Percentiles rank a stretch among this genome's conserved stretches.
Conservation (phyloP, 2,888 invertebrate species). For the Melieria omissa region DNA sequence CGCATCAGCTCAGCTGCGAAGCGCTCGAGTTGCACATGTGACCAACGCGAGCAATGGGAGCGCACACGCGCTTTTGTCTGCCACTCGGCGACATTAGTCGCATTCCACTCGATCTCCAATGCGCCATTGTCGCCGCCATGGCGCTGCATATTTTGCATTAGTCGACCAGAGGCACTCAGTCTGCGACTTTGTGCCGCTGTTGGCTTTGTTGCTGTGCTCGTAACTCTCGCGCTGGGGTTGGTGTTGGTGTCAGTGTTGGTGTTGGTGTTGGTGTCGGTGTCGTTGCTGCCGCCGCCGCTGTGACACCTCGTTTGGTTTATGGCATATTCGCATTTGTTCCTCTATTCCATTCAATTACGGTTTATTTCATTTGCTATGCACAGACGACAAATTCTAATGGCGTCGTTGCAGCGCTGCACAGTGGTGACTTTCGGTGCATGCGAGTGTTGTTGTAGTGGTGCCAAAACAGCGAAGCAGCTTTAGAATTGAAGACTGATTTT, state of each 20-base stretch:
- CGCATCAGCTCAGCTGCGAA: too few relatives aligned
- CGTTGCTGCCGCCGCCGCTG: conserved; percentile 9
- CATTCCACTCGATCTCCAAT: not conserved
- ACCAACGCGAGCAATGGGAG: too few relatives aligned
- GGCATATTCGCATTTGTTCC: conserved; percentile 20
- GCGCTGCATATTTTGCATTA: not conserved
- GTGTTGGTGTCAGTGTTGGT: conserved; percentile 10
- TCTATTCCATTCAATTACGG: not conserved
- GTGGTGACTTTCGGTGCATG: not conserved
- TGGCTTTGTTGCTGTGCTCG: conserved; percentile 6
- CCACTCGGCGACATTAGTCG: not conserved
- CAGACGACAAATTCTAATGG: conserved; percentile 14
- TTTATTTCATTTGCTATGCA: conserved; percentile 25
- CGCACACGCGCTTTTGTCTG: too few relatives aligned
- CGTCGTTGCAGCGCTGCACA: not conserved
- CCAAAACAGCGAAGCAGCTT: too few relatives aligned
- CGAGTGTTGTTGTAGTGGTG: not conserved
- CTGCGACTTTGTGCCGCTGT: not conserved
- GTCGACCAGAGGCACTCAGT: not conserved
- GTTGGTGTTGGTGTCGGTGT: conserved; percentile 13
- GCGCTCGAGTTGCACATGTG: too few relatives aligned
- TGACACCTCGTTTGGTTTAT: conserved; percentile 27
- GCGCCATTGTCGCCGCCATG: too few relatives aligned
- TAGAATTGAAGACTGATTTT: too few relatives aligned
- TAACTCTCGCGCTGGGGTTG: not conserved